These are phyloP conservation scores for Ophioderma brevispina DNA, from an alignment of 35 echinoderm and acorn worm species.

Conservation along the genomic window DNA sequence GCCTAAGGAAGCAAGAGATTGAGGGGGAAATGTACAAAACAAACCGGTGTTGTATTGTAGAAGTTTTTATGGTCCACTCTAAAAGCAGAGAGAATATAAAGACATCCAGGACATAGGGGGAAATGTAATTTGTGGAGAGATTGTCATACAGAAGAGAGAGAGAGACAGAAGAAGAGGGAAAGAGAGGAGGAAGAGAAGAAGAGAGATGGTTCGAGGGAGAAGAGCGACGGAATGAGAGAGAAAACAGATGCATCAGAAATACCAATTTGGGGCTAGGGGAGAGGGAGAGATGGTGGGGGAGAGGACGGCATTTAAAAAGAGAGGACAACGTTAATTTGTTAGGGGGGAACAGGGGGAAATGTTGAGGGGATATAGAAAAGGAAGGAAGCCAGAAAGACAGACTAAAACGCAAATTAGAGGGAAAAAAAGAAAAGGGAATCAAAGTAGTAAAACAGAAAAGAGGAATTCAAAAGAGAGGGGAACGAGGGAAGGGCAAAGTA, in stretches of 20 bases:
- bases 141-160: too few relatives aligned
- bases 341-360: too few relatives aligned
- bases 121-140: neutral
- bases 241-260: neutral
- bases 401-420: too few relatives aligned
- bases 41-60: neutral
- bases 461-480: too few relatives aligned
- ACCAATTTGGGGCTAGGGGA: neutral
- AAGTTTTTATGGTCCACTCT: neutral
- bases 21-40: too few relatives aligned
- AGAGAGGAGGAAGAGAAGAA: neutral
- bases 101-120: too few relatives aligned
- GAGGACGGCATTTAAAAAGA: neutral
- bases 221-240: neutral
- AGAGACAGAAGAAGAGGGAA: neutral
- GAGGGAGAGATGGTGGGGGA: neutral
- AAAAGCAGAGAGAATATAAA: neutral
- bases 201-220: neutral
- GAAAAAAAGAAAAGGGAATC: too few relatives aligned
- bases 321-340: neutral
- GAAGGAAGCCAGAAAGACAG: too few relatives aligned
- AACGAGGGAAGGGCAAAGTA: too few relatives aligned
- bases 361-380: too few relatives aligned
- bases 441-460: too few relatives aligned
- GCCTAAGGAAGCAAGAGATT: neutral